phyloP scores from a whole-genome alignment of 1,140 invertebrate genomes.

The Cydia fagiglandana region DNA sequence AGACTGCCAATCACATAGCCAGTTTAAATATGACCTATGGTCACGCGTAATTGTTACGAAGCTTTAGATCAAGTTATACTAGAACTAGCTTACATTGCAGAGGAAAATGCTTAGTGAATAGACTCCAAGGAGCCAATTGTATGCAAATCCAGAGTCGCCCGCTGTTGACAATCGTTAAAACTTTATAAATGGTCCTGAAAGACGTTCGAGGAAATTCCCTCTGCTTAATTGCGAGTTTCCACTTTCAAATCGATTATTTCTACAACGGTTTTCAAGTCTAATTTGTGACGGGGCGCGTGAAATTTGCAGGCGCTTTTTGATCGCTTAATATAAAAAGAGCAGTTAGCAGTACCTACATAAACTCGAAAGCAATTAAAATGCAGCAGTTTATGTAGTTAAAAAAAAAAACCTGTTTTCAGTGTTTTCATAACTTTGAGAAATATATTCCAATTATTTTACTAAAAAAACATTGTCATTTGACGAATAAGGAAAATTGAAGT shows the following conservation, averaged over 20 bases:
- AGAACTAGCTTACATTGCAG: neutral
- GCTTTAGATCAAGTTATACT: neutral
- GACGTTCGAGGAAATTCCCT: slow-evolving; percentile 51
- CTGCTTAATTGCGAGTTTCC: slow-evolving; percentile 64
- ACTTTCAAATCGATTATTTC: slow-evolving; percentile 34
- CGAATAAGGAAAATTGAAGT: no score
- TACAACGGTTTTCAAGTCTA: slow-evolving; percentile 1
- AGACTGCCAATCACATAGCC: neutral
- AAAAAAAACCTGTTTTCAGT: no score
- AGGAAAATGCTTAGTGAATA: neutral
- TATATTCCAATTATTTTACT: no score
- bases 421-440: no score
- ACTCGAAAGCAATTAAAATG: no score
- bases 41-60: neutral
- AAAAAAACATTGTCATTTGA: no score
- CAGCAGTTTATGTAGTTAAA: no score
- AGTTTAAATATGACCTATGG: neutral
- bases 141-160: slow-evolving; percentile 30
- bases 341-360: neutral
- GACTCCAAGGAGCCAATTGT: neutral
- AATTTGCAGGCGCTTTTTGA: neutral
- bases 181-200: slow-evolving; percentile 55
- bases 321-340: neutral
- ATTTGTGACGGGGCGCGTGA: neutral
- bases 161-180: slow-evolving; percentile 55